These are phyloP conservation scores for Nannoperca obscura DNA, from an alignment of 2,797 vertebrate genomes.

Conservation along the genomic window DNA sequence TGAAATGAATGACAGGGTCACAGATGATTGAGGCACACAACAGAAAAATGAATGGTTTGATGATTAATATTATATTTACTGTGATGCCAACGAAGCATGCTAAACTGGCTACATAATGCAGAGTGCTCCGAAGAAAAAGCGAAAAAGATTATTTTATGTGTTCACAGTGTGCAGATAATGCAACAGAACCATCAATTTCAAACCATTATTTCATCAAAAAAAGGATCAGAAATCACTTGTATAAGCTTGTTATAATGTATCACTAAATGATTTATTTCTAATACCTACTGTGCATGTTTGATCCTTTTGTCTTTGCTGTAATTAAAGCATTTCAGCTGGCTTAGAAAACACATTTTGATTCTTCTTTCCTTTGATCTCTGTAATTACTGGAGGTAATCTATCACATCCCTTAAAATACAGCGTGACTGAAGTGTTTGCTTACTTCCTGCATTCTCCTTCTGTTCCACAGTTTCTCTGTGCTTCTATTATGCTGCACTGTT, in stretches of 20 bases:
- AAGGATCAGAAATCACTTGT: slow-evolving; percentile 19
- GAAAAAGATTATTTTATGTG: slow-evolving; percentile 16
- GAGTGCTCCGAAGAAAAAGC: slow-evolving; percentile 21
- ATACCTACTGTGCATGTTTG: slow-evolving; percentile 20
- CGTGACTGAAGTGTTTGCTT: slow-evolving; percentile 8
- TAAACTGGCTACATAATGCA: slow-evolving; percentile 19
- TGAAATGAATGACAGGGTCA: slow-evolving; percentile 34
- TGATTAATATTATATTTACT: slow-evolving; percentile 31
- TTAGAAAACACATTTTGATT: slow-evolving; percentile 41
- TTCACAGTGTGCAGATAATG: slow-evolving; percentile 3
- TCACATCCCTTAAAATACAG: slow-evolving; percentile 33
- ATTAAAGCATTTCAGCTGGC: slow-evolving; percentile 31
- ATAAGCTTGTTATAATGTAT: slow-evolving; percentile 6
- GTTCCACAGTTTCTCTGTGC: slow-evolving; percentile 1
- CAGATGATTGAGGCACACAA: slow-evolving; percentile 19
- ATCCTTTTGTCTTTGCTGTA: slow-evolving; percentile 43
- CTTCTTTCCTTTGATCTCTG: slow-evolving; percentile 44
- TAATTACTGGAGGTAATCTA: slow-evolving; percentile 57
- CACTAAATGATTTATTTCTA: slow-evolving; percentile 34
- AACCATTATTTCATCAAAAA: slow-evolving; percentile 19
- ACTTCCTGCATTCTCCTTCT: slow-evolving; percentile 10
- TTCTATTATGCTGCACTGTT: not conserved
- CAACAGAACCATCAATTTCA: slow-evolving; percentile 23
- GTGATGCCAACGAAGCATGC: slow-evolving; percentile 16
- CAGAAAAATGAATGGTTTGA: slow-evolving; percentile 28